Base-by-base conservation (phyloP, 2,888 invertebrate genomes). In the Mesoligia furuncula region DNA sequence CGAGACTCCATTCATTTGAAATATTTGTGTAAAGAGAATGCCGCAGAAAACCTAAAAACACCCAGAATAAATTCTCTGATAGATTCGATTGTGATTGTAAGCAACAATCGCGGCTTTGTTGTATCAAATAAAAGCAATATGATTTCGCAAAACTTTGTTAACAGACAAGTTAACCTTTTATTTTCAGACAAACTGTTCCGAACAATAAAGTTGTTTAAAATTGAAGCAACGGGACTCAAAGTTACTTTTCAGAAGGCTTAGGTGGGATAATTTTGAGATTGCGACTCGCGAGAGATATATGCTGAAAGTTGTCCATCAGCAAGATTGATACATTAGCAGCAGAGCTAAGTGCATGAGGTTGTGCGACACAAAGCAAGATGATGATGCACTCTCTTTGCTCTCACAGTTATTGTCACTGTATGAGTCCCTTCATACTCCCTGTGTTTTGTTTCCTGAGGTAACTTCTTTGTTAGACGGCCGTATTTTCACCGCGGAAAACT, bases 371-470 rank as follows among this genome's bases (percentile, higher is more conserved):
- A 93, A 92, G 87, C 87, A 90, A 92, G 90, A 92, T 91, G 89
- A 88, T 90, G 91, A 90, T 91, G 92, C 91, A 92, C 91, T 91
- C 91, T 91, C 90, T 90, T 91, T 90, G 93, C 93, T 94, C 94
- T 95, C 91, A 94, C 89, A 92, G 90, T 92, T 92, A 94, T 94
- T 93, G 91, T 87, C 83, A 83, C 88, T 87, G 79, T 83, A 85
- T 87, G 83, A 89, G 90, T 87, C 83, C 86, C 81, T 86, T 76
- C 75, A 73, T 74, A 74, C 68, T 67, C 77, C 79, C 83, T 73
- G 76, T 83, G 82, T 84, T 87, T 86, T 86, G 75, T 85, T 86
- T 77, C 84, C 83, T 80, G 85, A 85, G 82, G 69, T 68, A 72
- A 74, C 69, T 67, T 78, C 75, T 85, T 74, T 85, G 84, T 77